Conservation (phyloP, 2,888 invertebrate genomes). For the Stenoptilia bipunctidactyla region DNA sequence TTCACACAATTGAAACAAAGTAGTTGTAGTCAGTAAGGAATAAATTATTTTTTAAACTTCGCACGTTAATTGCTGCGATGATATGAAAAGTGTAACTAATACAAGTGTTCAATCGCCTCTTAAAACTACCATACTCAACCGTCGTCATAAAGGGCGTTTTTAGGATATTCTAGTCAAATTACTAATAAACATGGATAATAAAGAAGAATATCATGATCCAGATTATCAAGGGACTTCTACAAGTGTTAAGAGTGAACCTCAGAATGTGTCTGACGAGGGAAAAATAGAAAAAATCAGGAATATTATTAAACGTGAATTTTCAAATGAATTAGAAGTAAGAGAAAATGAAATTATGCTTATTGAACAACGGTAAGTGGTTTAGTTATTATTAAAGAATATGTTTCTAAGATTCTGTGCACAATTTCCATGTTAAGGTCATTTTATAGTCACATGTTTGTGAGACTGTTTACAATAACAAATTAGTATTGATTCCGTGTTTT, state of each 20-base stretch:
- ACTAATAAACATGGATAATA: conserved; percentile 39
- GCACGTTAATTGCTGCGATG: conserved; percentile 22
- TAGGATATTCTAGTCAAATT: conserved; percentile 27
- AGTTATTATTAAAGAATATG: too few species aligned
- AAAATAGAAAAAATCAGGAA: conserved; percentile 64
- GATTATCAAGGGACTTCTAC: conserved; percentile 58
- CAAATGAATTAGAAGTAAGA: conserved; percentile 75
- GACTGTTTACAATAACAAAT: too few species aligned
- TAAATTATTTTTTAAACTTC: conserved; percentile 14
- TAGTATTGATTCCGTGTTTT: too few species aligned
- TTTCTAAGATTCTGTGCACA: too few species aligned
- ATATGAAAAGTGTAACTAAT: conserved; percentile 19
- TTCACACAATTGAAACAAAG: too few species aligned
- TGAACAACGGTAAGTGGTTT: conserved; percentile 75
- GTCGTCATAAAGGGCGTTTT: conserved; percentile 30
- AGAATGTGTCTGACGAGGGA: conserved; percentile 38
- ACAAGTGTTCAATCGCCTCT: neutral
- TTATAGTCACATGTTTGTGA: too few species aligned
- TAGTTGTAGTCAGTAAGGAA: neutral
- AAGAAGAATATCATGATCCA: conserved; percentile 72
- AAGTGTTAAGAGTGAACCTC: conserved; percentile 30
- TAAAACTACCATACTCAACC: neutral
- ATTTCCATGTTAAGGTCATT: too few species aligned
- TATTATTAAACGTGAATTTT: conserved; percentile 80
- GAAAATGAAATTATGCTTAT: conserved; percentile 80